phyloP scores from a whole-genome alignment of 2,113 vertebrate genomes.

The Bolborhynchus lineola region DNA sequence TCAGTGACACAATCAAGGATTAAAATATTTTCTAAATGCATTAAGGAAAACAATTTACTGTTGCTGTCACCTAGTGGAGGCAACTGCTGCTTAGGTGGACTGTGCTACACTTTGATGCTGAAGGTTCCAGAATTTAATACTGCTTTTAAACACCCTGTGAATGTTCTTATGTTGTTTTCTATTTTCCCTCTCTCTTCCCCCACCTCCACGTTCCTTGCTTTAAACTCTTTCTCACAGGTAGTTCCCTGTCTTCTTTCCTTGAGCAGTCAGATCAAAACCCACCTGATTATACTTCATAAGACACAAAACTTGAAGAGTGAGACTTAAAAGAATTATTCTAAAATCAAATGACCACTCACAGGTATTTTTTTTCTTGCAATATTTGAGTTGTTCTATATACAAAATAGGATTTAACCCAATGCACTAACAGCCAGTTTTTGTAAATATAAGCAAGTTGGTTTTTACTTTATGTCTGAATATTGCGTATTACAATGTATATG shows the following conservation, averaged over 20 bases:
- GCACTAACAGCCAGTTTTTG: not conserved
- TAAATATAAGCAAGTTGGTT: not conserved
- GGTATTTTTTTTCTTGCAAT: not conserved
- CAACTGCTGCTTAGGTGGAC: slow-evolving; percentile 28
- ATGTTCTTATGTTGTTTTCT: fast-evolving
- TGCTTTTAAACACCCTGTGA: not conserved
- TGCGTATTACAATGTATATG: not conserved
- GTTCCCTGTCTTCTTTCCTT: not conserved
- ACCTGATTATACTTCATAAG: not conserved
- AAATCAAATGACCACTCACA: not conserved
- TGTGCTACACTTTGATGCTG: not conserved
- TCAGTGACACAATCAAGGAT: not conserved
- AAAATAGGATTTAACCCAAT: not conserved
- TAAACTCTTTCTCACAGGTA: not conserved
- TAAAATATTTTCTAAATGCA: slow-evolving; percentile 33
- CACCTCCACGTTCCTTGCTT: not conserved
- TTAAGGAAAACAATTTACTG: slow-evolving; percentile 55
- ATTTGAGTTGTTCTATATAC: not conserved
- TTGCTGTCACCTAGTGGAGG: slow-evolving; percentile 62
- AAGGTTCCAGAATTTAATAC: not conserved
- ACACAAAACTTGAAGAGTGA: not conserved
- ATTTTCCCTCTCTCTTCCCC: fast-evolving
- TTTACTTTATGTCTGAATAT: not conserved
- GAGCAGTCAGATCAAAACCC: not conserved
- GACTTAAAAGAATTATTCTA: not conserved